phyloP scores from a whole-genome alignment of 2,888 invertebrate species.

The Plemyria rubiginata region DNA sequence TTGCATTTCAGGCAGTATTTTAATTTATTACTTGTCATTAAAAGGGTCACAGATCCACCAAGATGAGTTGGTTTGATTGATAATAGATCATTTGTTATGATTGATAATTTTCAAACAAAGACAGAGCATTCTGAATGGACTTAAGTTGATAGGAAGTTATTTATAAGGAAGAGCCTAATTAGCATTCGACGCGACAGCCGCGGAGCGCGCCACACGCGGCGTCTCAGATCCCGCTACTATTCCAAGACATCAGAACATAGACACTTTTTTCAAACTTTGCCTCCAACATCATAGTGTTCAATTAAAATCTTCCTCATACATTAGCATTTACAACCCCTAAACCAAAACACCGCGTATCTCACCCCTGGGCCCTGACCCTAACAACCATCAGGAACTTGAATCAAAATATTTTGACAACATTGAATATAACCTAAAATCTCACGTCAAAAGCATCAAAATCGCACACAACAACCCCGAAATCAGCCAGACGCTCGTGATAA shows the following conservation, averaged over 20 bases:
- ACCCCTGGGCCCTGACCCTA: conserved; percentile 16
- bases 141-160: conserved; percentile 68
- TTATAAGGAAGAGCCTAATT: conserved; percentile 77
- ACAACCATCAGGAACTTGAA: conserved; percentile 45
- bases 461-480: conserved; percentile 59
- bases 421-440: conserved; percentile 83
- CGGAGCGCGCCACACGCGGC: conserved; percentile 68
- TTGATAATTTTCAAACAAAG: conserved; percentile 37
- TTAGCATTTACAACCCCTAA: conserved; percentile 7
- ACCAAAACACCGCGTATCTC: conserved; percentile 25
- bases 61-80: not conserved
- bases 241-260: conserved; percentile 14
- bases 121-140: conserved; percentile 37
- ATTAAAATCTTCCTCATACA: conserved; percentile 8
- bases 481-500: conserved; percentile 54
- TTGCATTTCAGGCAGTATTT: not conserved
- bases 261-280: conserved; percentile 2
- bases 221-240: conserved; percentile 46
- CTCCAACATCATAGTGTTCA: conserved; percentile 12
- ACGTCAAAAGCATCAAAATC: conserved; percentile 70
- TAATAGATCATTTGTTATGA: conserved; percentile 12
- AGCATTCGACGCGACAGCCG: conserved; percentile 72
- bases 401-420: conserved; percentile 79
- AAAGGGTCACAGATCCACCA: not conserved
- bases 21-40: not conserved